A percentile compares a stretch with the other conserved stretches of the same genome.
Evolutionary conservation across 2,113 vertebrate genomes (phyloP).

Genomic region (Numida meleagris): DNA sequence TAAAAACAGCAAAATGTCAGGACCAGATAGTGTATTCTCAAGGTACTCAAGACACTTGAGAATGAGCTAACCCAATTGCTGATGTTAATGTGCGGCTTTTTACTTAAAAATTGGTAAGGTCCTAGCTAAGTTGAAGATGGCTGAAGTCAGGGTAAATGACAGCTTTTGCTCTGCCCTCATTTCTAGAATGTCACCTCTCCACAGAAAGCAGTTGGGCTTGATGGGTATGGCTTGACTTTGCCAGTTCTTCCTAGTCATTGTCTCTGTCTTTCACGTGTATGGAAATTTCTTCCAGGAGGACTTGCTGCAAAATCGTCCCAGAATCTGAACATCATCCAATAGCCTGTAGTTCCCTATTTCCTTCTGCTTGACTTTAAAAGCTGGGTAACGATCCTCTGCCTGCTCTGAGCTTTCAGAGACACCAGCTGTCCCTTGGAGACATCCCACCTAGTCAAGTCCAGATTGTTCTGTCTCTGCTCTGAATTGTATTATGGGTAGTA

Average conservation of each 20-base stretch:
- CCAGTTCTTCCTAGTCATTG: not conserved
- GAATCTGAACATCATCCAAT: not conserved
- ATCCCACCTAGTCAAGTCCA: not conserved
- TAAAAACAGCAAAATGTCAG: not conserved
- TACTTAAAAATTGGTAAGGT: not conserved
- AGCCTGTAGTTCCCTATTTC: not conserved
- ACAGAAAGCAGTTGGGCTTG: not conserved
- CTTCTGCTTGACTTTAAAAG: not conserved
- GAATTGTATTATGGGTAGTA: not conserved
- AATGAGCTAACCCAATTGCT: not conserved
- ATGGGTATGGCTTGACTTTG: not conserved
- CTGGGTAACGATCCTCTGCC: not conserved
- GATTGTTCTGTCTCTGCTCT: not conserved
- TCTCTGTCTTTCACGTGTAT: not conserved
- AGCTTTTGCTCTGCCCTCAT: not conserved
- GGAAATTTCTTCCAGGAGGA: not conserved
- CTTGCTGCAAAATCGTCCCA: not conserved
- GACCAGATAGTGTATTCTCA: fast-evolving
- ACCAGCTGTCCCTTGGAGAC: not conserved
- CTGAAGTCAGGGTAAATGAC: not conserved
- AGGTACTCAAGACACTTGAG: not conserved
- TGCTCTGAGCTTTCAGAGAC: not conserved
- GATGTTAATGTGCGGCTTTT: not conserved
- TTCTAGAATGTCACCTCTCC: not conserved
- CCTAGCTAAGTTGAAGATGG: not conserved